Percentiles rank a stretch among this genome's conserved stretches.
phyloP scores from a whole-genome alignment of 2,888 invertebrate species.

The Sycophila texana region DNA sequence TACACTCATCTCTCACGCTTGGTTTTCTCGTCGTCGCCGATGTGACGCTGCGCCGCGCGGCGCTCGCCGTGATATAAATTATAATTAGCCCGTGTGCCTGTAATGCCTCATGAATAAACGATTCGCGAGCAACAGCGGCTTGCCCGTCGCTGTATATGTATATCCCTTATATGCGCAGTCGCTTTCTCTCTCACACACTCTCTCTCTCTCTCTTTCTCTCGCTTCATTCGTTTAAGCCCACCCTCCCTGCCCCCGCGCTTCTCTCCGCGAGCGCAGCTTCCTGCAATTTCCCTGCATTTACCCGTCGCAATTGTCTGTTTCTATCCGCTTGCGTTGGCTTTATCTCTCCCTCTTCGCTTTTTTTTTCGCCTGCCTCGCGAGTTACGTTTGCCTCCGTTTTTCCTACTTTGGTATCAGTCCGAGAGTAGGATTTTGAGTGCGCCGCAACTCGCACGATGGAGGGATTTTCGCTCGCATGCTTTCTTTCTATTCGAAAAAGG shows the following conservation, averaged over 20 bases:
- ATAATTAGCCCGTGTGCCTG: conserved; percentile 70
- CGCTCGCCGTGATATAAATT: conserved; percentile 70
- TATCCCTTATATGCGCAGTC: conserved; percentile 61
- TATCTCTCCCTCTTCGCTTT: not conserved
- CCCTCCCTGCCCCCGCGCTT: too few relatives aligned
- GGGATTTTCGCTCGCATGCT: too few relatives aligned
- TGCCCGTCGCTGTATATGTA: conserved; percentile 54
- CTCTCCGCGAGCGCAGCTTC: not conserved
- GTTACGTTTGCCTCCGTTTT: too few relatives aligned
- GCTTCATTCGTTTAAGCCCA: too few relatives aligned
- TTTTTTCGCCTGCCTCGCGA: not conserved
- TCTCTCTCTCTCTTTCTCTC: not conserved
- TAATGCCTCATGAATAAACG: conserved; percentile 73
- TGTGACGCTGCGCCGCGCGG: conserved; percentile 52
- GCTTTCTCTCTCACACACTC: conserved; percentile 57
- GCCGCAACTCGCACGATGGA: too few relatives aligned
- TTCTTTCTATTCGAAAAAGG: too few relatives aligned
- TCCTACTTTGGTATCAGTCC: too few relatives aligned
- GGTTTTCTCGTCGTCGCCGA: conserved; percentile 54
- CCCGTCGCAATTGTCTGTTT: not conserved
- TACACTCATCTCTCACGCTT: conserved; percentile 30
- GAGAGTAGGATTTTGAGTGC: too few relatives aligned
- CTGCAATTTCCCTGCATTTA: not conserved
- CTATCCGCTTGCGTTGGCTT: not conserved
- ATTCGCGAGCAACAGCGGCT: conserved; percentile 68